Evolutionary conservation across 2,797 vertebrate genomes (phyloP).

Genomic region (Lophotriccus pileatus): DNA sequence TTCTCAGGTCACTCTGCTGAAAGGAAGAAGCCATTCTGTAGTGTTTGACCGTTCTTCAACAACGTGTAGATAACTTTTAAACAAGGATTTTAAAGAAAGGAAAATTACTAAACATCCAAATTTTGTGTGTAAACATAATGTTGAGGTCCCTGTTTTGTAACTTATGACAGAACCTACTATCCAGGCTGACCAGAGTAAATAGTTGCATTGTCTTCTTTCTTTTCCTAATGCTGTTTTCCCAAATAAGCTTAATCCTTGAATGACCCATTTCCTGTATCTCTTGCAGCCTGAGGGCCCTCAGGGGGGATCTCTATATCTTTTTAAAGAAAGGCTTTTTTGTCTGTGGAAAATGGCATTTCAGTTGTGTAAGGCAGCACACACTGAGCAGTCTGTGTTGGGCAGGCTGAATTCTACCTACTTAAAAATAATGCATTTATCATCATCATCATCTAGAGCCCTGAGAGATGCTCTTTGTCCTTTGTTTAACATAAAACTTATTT

Average conservation of each 20-base stretch:
- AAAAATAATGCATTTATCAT: not conserved
- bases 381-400: not conserved
- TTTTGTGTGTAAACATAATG: not conserved
- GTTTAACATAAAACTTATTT: not conserved
- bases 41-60: not conserved
- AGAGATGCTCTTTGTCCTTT: constrained; percentile 2
- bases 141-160: not conserved
- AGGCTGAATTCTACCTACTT: constrained; percentile 14
- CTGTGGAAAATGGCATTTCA: not conserved
- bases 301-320: constrained; percentile 25
- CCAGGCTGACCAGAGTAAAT: constrained; percentile 32
- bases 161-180: not conserved
- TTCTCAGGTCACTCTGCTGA: not conserved
- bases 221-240: constrained; percentile 3
- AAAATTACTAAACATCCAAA: not conserved
- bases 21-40: not conserved
- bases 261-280: constrained; percentile 57
- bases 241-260: constrained; percentile 44
- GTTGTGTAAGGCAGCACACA: not conserved
- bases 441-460: not conserved
- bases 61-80: not conserved
- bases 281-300: constrained; percentile 18
- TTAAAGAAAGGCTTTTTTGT: constrained; percentile 56
- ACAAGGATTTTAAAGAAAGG: not conserved
- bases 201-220: constrained; percentile 26